A percentile compares a stretch with the other conserved stretches of the same genome.
Evolutionary conservation across 2,797 vertebrate genomes (phyloP).

Genomic region (Melanogrammus aeglefinus): DNA sequence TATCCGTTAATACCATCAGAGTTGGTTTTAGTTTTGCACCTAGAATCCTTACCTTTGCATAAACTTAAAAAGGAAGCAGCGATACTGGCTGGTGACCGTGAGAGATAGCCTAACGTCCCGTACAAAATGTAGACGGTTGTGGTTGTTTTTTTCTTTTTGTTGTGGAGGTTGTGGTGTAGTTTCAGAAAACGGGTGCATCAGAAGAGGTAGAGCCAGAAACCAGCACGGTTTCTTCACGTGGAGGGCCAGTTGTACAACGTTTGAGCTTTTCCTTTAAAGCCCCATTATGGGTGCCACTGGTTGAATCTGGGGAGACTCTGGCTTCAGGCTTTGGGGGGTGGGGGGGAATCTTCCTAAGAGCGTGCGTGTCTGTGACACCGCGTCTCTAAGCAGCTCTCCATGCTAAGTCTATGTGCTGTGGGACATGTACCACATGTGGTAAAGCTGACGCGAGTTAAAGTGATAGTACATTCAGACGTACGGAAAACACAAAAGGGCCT

Average conservation of each 20-base stretch:
- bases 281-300: conserved; percentile 8
- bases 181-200: conserved; percentile 27
- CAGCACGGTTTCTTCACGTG: conserved; percentile 2
- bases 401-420: conserved; percentile 31
- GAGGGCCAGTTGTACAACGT: neutral
- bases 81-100: conserved; percentile 50
- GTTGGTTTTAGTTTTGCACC: conserved; percentile 10
- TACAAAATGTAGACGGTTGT: conserved; percentile 36
- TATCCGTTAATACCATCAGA: conserved; percentile 49
- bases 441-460: conserved; percentile 60
- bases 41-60: conserved; percentile 53
- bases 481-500: conserved; percentile 20
- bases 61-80: conserved; percentile 64
- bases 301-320: neutral
- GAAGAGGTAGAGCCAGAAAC: conserved; percentile 34
- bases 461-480: conserved; percentile 33
- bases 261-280: neutral
- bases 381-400: conserved; percentile 44
- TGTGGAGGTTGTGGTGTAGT: neutral
- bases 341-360: conserved; percentile 11
- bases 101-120: conserved; percentile 27
- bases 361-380: conserved; percentile 46
- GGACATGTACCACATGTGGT: conserved; percentile 44
- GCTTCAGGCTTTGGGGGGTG: too few relatives aligned
- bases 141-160: neutral